phyloP scores from a whole-genome alignment of 2,888 invertebrate species.

The Lycophotia porphyrea region DNA sequence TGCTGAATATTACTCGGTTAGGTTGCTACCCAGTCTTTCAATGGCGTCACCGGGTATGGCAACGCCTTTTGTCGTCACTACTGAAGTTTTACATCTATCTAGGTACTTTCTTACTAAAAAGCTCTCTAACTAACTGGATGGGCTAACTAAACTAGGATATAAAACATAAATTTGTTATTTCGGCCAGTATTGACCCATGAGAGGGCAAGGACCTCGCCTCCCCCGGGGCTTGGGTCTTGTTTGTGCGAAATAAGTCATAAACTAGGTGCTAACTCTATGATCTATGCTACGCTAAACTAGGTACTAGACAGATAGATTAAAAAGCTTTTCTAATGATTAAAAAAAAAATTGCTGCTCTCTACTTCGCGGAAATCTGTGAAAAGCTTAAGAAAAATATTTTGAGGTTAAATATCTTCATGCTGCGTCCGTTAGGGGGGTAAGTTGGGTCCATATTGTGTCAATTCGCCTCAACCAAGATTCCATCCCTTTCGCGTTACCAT shows the following conservation, averaged over 20 bases:
- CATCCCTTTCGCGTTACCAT: slow-evolving; percentile 34
- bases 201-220: slow-evolving; percentile 51
- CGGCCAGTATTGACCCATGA: slow-evolving; percentile 43
- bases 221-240: neutral
- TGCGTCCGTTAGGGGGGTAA: neutral
- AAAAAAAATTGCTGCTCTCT: neutral
- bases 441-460: slow-evolving; percentile 17
- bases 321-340: neutral
- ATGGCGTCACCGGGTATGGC: slow-evolving; percentile 46
- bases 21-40: slow-evolving; percentile 26
- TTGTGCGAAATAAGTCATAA: slow-evolving; percentile 41
- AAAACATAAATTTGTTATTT: slow-evolving; percentile 5
- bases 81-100: neutral
- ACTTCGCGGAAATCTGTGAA: slow-evolving; percentile 19
- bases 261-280: neutral
- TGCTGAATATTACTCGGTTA: neutral
- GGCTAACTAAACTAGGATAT: neutral
- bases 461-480: slow-evolving; percentile 23
- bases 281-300: slow-evolving; percentile 27
- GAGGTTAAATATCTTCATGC: slow-evolving; percentile 20
- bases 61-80: slow-evolving; percentile 46
- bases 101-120: slow-evolving; percentile 10
- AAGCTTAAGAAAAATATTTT: slow-evolving; percentile 20
- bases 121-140: slow-evolving; percentile 19
- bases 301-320: neutral